Evolutionary conservation across 2,797 vertebrate species (phyloP), one percentile per base, ranked within the genome.

Genomic region (Brachyalestes nurse): DNA sequence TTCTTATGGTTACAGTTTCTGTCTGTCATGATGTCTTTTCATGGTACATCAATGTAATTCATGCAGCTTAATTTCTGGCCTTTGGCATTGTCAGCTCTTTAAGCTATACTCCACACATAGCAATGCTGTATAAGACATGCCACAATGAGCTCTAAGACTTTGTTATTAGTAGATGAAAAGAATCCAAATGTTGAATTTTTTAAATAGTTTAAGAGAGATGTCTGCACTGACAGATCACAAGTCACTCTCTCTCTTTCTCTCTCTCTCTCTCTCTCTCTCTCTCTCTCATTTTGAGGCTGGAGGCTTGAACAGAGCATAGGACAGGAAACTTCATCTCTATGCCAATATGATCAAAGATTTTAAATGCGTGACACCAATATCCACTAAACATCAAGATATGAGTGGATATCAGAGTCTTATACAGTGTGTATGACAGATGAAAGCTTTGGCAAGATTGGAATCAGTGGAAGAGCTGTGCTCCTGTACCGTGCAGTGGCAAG

Each of bases 371-470:
- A 71, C 67, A 71, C 47, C 45, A 71, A 28, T 14, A 53, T 72
- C 16, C 69, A 72, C 49, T 51, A 71, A 71, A 72, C 49, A 40
- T 72, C 51, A 72, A 57, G 71, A 72, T 58, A 40, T 72, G 51
- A 40, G 28, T 57, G 51, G 28, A 40, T 72, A 72, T 58, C 51
- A 72, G 51, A 57, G 51, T 38, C 28, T 72, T 57, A 58, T n/a
- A 55, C 28, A 21, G 17, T 40, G 28, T 57, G 10, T 40, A 21
- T 57, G 51, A 57, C 71, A 57, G 51, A 72, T 40, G 19, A 72
- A 57, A 72, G 49, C 70, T 49, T 72, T 38, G 70, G 49, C 21
- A 53, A 53, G 69, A 25, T 71, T 71, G 69, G 69, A 51, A 45
- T 25, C 69, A 72, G 49, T 34, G 69, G 69, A 53, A 25, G 16